These are phyloP conservation scores for Stenurella melanura DNA, from an alignment of 2,888 invertebrate genomes.

Conservation along the genomic window DNA sequence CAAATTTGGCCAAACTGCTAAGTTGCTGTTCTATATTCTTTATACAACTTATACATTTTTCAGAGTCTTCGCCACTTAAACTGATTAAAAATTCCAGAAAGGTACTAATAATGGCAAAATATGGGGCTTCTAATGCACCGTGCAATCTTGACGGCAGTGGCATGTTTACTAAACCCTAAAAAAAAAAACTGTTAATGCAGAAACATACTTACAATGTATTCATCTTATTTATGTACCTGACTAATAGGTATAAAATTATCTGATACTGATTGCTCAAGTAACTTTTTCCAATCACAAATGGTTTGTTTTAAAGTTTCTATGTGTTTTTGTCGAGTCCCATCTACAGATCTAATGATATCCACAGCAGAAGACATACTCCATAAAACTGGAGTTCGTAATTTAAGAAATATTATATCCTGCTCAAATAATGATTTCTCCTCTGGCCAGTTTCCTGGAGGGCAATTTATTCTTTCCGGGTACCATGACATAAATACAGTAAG, in stretches of 20 bases:
- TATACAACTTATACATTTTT: constrained; percentile 48
- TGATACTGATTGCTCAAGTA: constrained; percentile 53
- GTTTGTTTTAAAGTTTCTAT: constrained; percentile 60
- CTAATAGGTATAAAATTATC: constrained; percentile 52
- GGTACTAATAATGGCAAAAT: constrained; percentile 62
- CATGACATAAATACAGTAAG: constrained; percentile 82
- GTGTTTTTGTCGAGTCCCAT: constrained; percentile 63
- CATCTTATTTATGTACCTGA: constrained; percentile 49
- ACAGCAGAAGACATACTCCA: constrained; percentile 62
- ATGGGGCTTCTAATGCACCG: constrained; percentile 63
- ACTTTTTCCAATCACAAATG: constrained; percentile 64
- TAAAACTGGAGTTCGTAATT: constrained; percentile 65
- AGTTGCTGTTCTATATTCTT: constrained; percentile 53
- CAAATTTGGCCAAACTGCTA: constrained; percentile 69
- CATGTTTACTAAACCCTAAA: constrained; percentile 64
- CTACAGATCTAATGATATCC: constrained; percentile 65
- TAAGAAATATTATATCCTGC: constrained; percentile 68
- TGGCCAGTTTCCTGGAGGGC: constrained; percentile 70
- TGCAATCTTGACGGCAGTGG: constrained; percentile 69
- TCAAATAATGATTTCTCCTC: constrained; percentile 63
- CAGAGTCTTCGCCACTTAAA: constrained; percentile 52
- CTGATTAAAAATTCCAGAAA: constrained; percentile 64
- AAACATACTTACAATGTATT: too few relatives aligned
- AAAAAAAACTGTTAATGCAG: constrained; percentile 29
- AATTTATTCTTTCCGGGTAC: constrained; percentile 77